phyloP scores from a whole-genome alignment of 1,140 invertebrate species.

The Scaptomyza montana region DNA sequence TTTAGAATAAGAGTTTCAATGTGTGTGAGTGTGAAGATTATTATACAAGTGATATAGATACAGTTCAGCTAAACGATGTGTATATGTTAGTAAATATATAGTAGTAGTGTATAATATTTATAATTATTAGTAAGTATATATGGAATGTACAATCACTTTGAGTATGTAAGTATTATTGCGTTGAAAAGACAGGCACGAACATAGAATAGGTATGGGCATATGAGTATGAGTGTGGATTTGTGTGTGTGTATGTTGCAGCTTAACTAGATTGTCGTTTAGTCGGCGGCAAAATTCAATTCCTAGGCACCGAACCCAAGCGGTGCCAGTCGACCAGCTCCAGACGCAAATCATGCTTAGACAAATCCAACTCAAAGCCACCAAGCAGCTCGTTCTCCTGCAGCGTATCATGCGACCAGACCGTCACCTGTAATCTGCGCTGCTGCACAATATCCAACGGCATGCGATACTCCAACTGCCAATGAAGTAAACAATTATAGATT shows the following conservation, averaged over 20 bases:
- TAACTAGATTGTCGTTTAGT: slow-evolving; percentile 51
- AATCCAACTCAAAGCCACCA: slow-evolving; percentile 92
- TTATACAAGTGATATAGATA: slow-evolving; percentile 27
- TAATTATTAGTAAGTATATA: slow-evolving; percentile 44
- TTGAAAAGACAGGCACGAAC: slow-evolving; percentile 69
- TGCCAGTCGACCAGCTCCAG: slow-evolving; percentile 93
- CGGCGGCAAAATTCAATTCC: slow-evolving; percentile 62
- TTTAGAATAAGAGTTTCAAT: not conserved
- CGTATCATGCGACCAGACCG: slow-evolving; percentile 97
- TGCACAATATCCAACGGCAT: slow-evolving; percentile 92
- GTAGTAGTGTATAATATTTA: slow-evolving; percentile 33
- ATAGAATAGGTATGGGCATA: slow-evolving; percentile 25
- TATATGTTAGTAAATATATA: slow-evolving; percentile 25
- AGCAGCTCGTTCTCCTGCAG: slow-evolving; percentile 98
- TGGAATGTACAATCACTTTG: slow-evolving; percentile 80
- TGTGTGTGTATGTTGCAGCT: slow-evolving; percentile 15
- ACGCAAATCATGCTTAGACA: slow-evolving; percentile 89
- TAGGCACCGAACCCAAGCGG: slow-evolving; percentile 86
- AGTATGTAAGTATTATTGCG: slow-evolving; percentile 76
- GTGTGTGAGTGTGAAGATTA: slow-evolving; percentile 11
- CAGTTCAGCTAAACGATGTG: slow-evolving; percentile 40
- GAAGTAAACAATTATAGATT: not conserved
- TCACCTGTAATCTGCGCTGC: slow-evolving; percentile 92
- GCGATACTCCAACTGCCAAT: slow-evolving; percentile 92
- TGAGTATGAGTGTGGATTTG: slow-evolving; percentile 1